Evolutionary conservation across 2,797 vertebrate species (phyloP), one percentile per base, ranked within the genome.

Genomic region (Acanthurus leucopareius): DNA sequence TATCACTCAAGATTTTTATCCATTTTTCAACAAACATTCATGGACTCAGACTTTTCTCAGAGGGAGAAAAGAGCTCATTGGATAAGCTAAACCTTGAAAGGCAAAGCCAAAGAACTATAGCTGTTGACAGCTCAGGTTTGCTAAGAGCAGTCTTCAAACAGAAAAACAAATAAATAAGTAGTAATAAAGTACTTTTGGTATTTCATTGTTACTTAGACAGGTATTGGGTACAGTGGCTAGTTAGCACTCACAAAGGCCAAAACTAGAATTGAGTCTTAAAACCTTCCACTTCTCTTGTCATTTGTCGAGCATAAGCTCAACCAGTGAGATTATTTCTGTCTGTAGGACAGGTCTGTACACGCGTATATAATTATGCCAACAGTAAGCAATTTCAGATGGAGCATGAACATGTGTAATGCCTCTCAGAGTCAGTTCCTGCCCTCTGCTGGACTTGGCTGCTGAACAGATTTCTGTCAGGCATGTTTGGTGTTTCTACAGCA

Each of bases 401-500:
- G 19, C n/a, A 10, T 22, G 11, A 7, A 10, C 10, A 14, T 32
- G 15, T 22, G 32, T 7, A 7, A 52, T n/a, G 51, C 15, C 6
- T 47, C 52, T 51, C 10, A 7, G 68, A 72, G 22, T 57, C 13
- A 6, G 9, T 1, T 25, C 13, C 7, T 56, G 57, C 22, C 44
- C 1, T 17, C 7, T 14, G 1, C 38, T 45, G 35, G 28, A 64
- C 57, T 25, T 65, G 69, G 71, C 44, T 1, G 53, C 40, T 7
- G 47, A 15, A 16, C 22, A 72, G 47, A 75, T 73, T 59, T 58
- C 32, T 52, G 28, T 42, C 28, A 1, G 25, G 67, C 28, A 32
- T 5, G 3, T 32, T 4, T 32, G 28, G 28, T 32, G 28, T 75
- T 58, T 61, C 83, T 28, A 68, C 35, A 47, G 68, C 69, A 76